phyloP scores from a whole-genome alignment of 2,797 vertebrate species.

The Argyrosomus regius region DNA sequence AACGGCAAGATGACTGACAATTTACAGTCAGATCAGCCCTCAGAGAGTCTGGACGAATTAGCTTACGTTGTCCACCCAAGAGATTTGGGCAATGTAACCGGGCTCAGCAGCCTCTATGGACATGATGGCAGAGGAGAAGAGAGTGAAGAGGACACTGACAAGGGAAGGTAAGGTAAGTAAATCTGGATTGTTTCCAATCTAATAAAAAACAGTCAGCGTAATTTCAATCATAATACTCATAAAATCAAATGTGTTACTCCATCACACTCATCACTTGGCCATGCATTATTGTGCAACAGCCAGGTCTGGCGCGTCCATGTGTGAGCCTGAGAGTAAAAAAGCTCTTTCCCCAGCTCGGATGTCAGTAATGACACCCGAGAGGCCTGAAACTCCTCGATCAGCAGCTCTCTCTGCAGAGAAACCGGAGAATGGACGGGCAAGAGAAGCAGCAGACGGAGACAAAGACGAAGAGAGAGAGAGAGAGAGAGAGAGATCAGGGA shows the following conservation, averaged over 20 bases:
- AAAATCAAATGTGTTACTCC: constrained; percentile 31
- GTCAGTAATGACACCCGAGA: constrained; percentile 70
- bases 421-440: constrained; percentile 37
- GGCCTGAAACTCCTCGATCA: constrained; percentile 74
- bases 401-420: constrained; percentile 71
- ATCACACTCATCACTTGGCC: constrained; percentile 13
- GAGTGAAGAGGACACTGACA: no score
- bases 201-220: neutral
- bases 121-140: no score
- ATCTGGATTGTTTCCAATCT: no score
- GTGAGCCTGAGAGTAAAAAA: constrained; percentile 16
- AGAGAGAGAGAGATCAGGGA: constrained; percentile 5
- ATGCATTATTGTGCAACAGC: neutral
- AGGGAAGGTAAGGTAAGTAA: no score
- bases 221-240: constrained; percentile 14
- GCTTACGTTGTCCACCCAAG: no score
- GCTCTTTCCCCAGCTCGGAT: constrained; percentile 64
- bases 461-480: constrained; percentile 11
- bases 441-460: constrained; percentile 22
- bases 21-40: no score
- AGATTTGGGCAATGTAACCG: no score
- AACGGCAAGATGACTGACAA: no score
- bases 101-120: no score
- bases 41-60: no score
- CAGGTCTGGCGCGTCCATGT: constrained; percentile 1